Base-by-base conservation (phyloP, 1,140 invertebrate species). In the Bombus fervidus region DNA sequence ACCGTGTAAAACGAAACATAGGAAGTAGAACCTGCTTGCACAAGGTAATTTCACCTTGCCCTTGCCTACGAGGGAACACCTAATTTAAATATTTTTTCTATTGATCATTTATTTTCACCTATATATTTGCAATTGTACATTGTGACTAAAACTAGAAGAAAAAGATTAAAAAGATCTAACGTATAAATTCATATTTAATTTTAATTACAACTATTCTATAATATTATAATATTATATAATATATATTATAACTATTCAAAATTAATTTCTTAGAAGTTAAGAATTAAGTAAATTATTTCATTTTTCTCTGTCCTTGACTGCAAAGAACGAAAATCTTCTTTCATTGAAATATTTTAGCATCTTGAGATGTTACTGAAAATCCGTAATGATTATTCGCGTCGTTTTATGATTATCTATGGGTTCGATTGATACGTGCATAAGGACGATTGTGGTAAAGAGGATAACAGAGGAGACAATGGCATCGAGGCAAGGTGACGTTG, bases 401-500 rank as follows among this genome's bases (percentile, higher is more conserved):
- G 6, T 34, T 71, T 34, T 69, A 59, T 25, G 22, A 62, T 62
- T 62, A n/a, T n/a, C 28, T n/a, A 62, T 62, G 43, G 62, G 22
- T 5, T 59, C 12, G 59, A 59, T 8, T 41, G 37, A 47, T 59
- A 68, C 28, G 59, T 15, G 75, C 41, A 47, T 13, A 34, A 57
- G 47, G 59, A 69, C 82, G 75, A 79, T 79, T 43, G 43, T 12
- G 34, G 75, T 59, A 78, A 78, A 79, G 82, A 84, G 64, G 82
- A 84, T 84, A 66, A 28, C n/a, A 34, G 64, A 53, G 74, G 64
- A 79, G 82, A 84, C 82, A 84, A 84, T 84, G 75, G 75, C 66
- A 39, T 59, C 39, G 39, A 71, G 79, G 86, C 86, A 89, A 89
- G 87, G 85, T 86, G 91, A 89, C 83, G 86, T 86, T 88, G 80